These are phyloP conservation scores for Epinephelus lanceolatus DNA, from an alignment of 2,113 vertebrate species.

Conservation along the genomic window DNA sequence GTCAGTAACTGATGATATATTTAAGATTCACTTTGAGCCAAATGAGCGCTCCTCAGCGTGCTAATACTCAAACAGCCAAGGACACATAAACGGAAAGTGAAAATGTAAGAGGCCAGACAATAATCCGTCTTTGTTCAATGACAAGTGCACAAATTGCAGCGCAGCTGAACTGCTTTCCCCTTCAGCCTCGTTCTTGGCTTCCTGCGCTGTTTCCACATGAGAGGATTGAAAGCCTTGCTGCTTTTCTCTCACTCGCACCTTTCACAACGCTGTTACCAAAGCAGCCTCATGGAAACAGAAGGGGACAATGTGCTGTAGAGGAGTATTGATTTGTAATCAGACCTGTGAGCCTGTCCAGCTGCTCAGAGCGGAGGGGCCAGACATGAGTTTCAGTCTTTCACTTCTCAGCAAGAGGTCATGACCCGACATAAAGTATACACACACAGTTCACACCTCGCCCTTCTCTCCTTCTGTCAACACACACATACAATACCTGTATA, in stretches of 20 bases:
- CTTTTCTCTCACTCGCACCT: constrained; percentile 59
- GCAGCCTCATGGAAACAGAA: constrained; percentile 43
- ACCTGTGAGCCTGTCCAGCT: constrained; percentile 32
- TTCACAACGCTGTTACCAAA: constrained; percentile 60
- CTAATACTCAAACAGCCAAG: constrained; percentile 36
- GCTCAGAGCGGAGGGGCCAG: constrained; percentile 5
- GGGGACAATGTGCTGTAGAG: constrained; percentile 47
- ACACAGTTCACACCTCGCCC: background rate
- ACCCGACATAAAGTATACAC: background rate
- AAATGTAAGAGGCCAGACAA: constrained; percentile 41
- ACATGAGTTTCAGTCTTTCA: constrained; percentile 12
- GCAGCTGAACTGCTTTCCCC: constrained; percentile 42
- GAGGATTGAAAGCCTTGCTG: constrained; percentile 60
- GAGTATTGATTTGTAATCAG: constrained; percentile 66
- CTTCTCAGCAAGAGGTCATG: constrained; percentile 23
- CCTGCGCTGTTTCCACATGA: constrained; percentile 66
- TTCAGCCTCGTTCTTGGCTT: constrained; percentile 62
- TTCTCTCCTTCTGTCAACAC: background rate
- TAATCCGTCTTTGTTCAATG: constrained; percentile 56
- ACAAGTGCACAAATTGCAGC: constrained; percentile 56
- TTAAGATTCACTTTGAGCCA: constrained; percentile 36
- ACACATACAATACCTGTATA: background rate
- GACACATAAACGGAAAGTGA: constrained; percentile 36
- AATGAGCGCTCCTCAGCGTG: background rate
- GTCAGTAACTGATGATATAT: constrained; percentile 33